Base-by-base conservation (phyloP, 2,888 invertebrate species). In the Athalia circularis region DNA sequence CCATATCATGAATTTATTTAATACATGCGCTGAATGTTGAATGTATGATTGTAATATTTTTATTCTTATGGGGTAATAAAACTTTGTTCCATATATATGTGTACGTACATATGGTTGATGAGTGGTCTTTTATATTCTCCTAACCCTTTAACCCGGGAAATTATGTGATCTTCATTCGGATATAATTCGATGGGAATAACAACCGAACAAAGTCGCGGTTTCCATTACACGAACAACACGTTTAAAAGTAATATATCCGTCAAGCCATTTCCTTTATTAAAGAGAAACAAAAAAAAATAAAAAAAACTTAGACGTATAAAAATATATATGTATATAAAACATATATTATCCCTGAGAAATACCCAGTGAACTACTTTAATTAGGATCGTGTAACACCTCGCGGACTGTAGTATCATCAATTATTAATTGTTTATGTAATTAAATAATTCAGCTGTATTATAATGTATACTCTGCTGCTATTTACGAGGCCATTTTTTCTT, bases 261-360 rank as follows among this genome's bases (percentile, higher is more conserved):
- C 72, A 72, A 47, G 59, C 47, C 57, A 59, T 72, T 59, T 72
- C 72, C 72, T 72, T 59, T 72, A 47, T 72, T 59, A 72, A 57
- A 59, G 43, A n/a, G 29, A 72, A 57, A 54, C 11, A 9, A 0
- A 54, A 54, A 4, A 1, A 54, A 11, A 54, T 11, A 54, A 54
- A 54, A 54, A 54, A 7, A 11, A 54, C 0, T 29, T 29, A 29
- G 1, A 29, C 29, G 29, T 29, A 29, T 29, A 29, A 29, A 29
- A 29, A 29, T 29, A 29, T 29, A 29, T 9, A 8, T 8, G 11
- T 8, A 54, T 9, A 54, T 11, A n/a, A 54, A 54, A 54, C 3
- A n/a, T 11, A 54, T 29, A 29, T 2, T 4, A 9, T 13, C 29
- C 59, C 11, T 59, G 72, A 59, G 72, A 72, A 72, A 57, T 59